A percentile compares a stretch with the other conserved stretches of the same genome.
Evolutionary conservation across 2,797 vertebrate genomes (phyloP).

Genomic region (Hozukius guyotensis): DNA sequence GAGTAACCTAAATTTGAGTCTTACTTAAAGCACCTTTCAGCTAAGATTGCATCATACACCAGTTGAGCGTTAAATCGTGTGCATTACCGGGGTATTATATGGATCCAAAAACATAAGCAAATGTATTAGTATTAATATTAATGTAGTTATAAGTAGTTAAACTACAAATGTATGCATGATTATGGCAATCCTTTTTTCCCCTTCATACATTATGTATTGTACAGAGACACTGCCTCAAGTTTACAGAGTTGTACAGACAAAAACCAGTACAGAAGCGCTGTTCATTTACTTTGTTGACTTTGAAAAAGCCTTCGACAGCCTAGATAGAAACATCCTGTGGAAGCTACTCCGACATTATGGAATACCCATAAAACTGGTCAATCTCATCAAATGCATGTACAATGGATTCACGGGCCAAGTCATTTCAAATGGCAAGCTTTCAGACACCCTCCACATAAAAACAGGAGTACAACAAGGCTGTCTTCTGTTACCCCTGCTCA

Average conservation of each 20-base stretch:
- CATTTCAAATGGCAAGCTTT: no score
- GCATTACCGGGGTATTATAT: not conserved
- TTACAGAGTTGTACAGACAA: not conserved
- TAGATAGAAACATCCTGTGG: no score
- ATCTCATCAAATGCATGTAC: no score
- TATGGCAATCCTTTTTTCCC: not conserved
- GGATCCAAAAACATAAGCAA: not conserved
- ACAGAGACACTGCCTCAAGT: not conserved
- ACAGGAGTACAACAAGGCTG: no score
- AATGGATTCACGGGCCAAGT: no score
- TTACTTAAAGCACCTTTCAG: not conserved
- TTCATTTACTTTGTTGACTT: no score
- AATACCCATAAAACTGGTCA: no score
- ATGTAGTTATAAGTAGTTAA: not conserved
- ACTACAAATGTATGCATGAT: not conserved
- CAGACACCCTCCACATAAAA: no score
- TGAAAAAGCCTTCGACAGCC: no score
- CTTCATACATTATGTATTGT: not conserved
- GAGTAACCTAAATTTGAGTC: not conserved
- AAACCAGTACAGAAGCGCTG: not conserved
- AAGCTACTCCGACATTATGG: no score
- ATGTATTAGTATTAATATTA: not conserved
- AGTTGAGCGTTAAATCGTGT: not conserved
- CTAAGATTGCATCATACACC: not conserved
- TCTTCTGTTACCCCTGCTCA: no score